A percentile compares a stretch with the other conserved stretches of the same genome.
phyloP scores from a whole-genome alignment of 1,140 invertebrate species.

The Drosophila sulfurigaster region DNA sequence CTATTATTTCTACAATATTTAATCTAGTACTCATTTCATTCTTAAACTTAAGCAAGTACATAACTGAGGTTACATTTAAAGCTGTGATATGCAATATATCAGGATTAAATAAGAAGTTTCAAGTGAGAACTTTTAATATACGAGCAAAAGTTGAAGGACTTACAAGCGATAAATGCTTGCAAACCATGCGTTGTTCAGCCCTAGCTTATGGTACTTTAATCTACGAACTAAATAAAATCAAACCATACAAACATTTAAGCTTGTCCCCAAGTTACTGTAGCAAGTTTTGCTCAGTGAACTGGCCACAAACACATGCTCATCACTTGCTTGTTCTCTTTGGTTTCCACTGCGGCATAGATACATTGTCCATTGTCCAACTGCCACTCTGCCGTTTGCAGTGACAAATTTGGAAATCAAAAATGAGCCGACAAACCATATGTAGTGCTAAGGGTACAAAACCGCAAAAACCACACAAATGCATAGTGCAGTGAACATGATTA shows the following conservation, averaged over 20 bases:
- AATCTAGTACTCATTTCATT: too few species aligned
- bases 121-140: neutral
- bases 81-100: too few species aligned
- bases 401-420: constrained; percentile 53
- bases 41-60: too few species aligned
- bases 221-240: neutral
- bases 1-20: too few species aligned
- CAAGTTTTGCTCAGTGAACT: constrained; percentile 6
- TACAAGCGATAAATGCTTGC: neutral
- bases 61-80: too few species aligned
- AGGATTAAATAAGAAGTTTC: too few species aligned
- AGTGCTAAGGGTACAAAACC: constrained; percentile 39
- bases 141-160: neutral
- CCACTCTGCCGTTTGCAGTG: constrained; percentile 23
- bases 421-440: constrained; percentile 23
- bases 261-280: constrained; percentile 2
- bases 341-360: neutral
- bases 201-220: neutral
- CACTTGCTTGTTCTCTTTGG: neutral
- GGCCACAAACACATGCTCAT: neutral
- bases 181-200: neutral
- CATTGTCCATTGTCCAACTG: constrained; percentile 4
- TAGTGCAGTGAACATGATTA: constrained; percentile 41
- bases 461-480: constrained; percentile 65
- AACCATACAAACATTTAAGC: constrained; percentile 1